These are phyloP conservation scores for Drosophila kohkoa DNA, from an alignment of 1,140 invertebrate genomes.

Conservation along the genomic window DNA sequence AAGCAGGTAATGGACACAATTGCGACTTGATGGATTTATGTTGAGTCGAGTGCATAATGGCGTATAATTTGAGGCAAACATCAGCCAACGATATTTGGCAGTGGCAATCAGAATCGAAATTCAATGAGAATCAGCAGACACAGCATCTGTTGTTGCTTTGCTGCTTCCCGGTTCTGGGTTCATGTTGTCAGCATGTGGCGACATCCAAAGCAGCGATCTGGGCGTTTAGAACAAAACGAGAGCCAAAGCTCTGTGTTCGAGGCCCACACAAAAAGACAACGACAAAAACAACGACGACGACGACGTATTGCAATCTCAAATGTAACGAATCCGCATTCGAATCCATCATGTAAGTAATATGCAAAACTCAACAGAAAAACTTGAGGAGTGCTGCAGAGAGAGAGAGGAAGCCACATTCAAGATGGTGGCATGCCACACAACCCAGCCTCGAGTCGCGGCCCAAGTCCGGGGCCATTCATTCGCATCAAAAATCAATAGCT, in stretches of 20 bases:
- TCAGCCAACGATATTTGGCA: conserved; percentile 35
- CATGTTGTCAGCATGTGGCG: conserved; percentile 46
- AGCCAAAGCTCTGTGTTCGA: conserved; percentile 31
- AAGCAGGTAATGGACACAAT: conserved; percentile 63
- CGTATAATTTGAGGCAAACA: conserved; percentile 32
- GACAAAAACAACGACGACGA: background rate
- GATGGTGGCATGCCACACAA: conserved; percentile 17
- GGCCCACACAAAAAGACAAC: conserved; percentile 67
- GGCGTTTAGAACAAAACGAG: conserved; percentile 5
- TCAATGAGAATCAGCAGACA: conserved; percentile 1
- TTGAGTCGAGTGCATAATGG: conserved; percentile 30
- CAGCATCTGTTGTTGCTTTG: background rate
- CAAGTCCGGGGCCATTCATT: conserved; percentile 50
- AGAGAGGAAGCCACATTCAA: conserved; percentile 18
- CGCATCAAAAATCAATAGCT: conserved; percentile 67
- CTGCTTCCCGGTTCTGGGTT: conserved; percentile 59
- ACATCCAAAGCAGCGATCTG: conserved; percentile 38
- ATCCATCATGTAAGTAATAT: conserved; percentile 80
- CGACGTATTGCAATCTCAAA: conserved; percentile 48
- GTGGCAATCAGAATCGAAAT: conserved; percentile 7
- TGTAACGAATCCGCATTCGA: conserved; percentile 65
- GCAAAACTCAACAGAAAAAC: conserved; percentile 56
- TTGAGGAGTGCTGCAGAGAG: background rate
- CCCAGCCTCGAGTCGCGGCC: background rate
- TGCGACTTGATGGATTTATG: conserved; percentile 45